A percentile compares a stretch with the other conserved stretches of the same genome.
Conservation (phyloP, 2,797 vertebrate species). For the Rhinatrema bivittatum region DNA sequence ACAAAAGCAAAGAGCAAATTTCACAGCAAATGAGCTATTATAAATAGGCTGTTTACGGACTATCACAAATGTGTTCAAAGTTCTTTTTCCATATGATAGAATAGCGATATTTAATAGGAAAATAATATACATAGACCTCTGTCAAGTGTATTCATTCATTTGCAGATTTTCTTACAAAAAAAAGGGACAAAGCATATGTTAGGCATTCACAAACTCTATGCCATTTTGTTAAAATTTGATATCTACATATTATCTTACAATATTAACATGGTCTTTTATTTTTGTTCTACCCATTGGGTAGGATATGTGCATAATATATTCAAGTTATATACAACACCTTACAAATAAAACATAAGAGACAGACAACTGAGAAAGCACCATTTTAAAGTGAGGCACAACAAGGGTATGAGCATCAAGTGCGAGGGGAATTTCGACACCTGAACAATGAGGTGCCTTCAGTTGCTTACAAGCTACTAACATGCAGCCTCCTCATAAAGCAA, state of each 20-base stretch:
- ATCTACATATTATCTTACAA: slow-evolving; percentile 91
- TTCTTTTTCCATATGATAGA: slow-evolving; percentile 60
- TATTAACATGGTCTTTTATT: slow-evolving; percentile 79
- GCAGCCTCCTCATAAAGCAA: slow-evolving; percentile 69
- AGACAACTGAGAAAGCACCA: slow-evolving; percentile 86
- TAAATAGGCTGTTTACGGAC: no score
- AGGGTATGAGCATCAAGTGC: slow-evolving; percentile 66
- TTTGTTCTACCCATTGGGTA: slow-evolving; percentile 96
- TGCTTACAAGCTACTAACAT: slow-evolving; percentile 67
- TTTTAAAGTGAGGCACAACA: slow-evolving; percentile 90
- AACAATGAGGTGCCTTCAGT: slow-evolving; percentile 76
- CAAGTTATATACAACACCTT: slow-evolving; percentile 94
- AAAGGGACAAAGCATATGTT: slow-evolving; percentile 69
- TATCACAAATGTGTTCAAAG: no score
- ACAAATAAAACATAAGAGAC: slow-evolving; percentile 73
- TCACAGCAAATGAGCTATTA: no score
- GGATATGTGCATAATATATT: slow-evolving; percentile 96
- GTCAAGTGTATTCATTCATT: slow-evolving; percentile 72
- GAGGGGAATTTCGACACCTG: slow-evolving; percentile 66
- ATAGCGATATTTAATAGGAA: slow-evolving; percentile 77
- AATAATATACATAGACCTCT: slow-evolving; percentile 83
- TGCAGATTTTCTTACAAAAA: slow-evolving; percentile 78
- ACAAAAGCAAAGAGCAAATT: no score
- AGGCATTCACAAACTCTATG: slow-evolving; percentile 88
- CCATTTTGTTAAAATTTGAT: slow-evolving; percentile 83